Conservation (phyloP, 2,888 invertebrate genomes). For the Ceraclea dissimilis region DNA sequence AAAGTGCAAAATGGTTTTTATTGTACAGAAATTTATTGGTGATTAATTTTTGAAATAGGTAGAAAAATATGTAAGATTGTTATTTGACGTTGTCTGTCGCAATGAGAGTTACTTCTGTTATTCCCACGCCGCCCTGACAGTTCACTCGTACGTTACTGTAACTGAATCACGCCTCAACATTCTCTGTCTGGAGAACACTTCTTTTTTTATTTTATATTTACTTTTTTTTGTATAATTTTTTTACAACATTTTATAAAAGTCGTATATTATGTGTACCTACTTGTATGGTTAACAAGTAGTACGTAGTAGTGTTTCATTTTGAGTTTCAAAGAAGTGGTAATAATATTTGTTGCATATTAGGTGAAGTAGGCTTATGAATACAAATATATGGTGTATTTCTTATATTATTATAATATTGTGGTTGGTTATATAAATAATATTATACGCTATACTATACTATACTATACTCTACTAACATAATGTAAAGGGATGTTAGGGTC, state of each 20-base stretch:
- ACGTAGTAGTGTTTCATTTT: conserved; percentile 3
- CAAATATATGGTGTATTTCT: conserved; percentile 30
- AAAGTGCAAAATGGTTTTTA: conserved; percentile 27
- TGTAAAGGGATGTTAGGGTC: too few species aligned
- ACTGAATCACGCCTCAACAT: not conserved
- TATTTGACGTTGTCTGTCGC: conserved; percentile 20
- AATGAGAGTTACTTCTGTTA: conserved; percentile 6
- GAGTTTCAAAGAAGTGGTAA: not conserved
- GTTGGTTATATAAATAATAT: too few species aligned
- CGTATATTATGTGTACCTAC: conserved; percentile 7
- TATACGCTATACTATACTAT: too few species aligned
- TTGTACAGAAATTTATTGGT: conserved; percentile 27
- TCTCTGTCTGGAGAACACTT: conserved; percentile 1
- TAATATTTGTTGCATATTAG: not conserved
- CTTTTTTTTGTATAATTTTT: conserved; percentile 20
- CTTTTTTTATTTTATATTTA: conserved; percentile 12
- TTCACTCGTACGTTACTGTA: not conserved
- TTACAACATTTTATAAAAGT: conserved; percentile 9
- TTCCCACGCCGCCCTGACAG: conserved; percentile 6
- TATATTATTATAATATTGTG: conserved; percentile 12
- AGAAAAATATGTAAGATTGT: conserved; percentile 25
- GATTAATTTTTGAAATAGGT: conserved; percentile 26
- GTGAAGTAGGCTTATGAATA: not conserved
- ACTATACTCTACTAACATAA: too few species aligned
- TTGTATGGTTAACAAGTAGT: conserved; percentile 4